phyloP scores from a whole-genome alignment of 2,113 vertebrate genomes.

The Equus quagga region DNA sequence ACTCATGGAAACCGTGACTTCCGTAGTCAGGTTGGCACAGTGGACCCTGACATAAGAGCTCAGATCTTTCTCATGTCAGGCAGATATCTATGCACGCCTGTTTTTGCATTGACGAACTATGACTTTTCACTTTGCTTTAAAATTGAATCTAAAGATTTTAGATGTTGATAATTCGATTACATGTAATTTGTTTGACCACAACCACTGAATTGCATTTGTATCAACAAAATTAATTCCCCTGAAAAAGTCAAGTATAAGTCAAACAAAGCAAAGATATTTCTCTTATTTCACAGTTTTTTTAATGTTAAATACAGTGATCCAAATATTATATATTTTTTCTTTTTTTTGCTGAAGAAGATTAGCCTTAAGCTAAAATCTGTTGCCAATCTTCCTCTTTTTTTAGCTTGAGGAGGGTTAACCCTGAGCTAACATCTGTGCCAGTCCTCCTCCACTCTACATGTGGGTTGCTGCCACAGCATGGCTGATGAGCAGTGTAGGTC shows the following conservation, averaged over 20 bases:
- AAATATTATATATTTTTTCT: not conserved
- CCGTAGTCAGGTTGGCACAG: rapidly evolving
- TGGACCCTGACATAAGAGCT: rapidly evolving
- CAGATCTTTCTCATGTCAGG: rapidly evolving
- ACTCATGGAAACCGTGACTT: not conserved
- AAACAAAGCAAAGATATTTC: not conserved
- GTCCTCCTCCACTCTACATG: too few species aligned
- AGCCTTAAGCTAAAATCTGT: too few species aligned
- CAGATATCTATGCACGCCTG: rapidly evolving
- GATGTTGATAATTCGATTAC: not conserved
- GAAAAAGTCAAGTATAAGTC: not conserved
- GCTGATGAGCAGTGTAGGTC: too few species aligned
- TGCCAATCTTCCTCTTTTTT: too few species aligned
- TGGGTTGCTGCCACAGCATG: too few species aligned
- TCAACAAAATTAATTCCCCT: not conserved
- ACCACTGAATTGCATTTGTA: not conserved
- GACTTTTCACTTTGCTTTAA: not conserved
- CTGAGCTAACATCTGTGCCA: too few species aligned
- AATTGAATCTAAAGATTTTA: not conserved
- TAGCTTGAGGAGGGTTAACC: too few species aligned
- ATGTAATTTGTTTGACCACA: not conserved
- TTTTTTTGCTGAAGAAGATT: too few species aligned
- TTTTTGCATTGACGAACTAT: too few species aligned
- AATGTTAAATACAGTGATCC: not conserved
- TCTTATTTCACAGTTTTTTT: not conserved